Percentiles rank a stretch among this genome's conserved stretches.
Evolutionary conservation across 2,113 vertebrate species (phyloP).

Genomic region (Setophaga petechia): DNA sequence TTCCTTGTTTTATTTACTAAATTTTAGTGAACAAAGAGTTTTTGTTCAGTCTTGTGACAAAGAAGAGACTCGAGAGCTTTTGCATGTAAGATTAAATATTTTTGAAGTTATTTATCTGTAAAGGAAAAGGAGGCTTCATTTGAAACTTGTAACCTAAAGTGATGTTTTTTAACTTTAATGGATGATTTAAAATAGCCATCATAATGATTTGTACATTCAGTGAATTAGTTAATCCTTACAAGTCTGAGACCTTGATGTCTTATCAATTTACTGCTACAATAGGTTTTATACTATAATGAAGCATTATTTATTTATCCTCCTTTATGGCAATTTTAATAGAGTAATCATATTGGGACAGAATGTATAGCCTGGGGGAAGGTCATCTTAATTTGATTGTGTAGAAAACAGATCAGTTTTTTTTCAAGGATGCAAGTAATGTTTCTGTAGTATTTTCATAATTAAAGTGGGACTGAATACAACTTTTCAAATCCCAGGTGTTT

Average conservation of each 20-base stretch:
- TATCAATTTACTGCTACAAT: not conserved
- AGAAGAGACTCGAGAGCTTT: not conserved
- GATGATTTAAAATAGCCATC: not conserved
- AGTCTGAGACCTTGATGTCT: not conserved
- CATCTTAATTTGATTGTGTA: not conserved
- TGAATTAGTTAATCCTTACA: not conserved
- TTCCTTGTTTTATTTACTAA: not conserved
- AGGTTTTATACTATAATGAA: not conserved
- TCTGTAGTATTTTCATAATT: not conserved
- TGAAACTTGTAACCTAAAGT: not conserved
- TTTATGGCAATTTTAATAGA: not conserved
- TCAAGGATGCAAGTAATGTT: not conserved
- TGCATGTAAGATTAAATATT: not conserved
- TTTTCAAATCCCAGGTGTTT: not conserved
- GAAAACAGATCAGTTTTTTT: not conserved
- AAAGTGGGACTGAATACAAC: not conserved
- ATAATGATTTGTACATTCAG: not conserved
- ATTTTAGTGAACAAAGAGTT: not conserved
- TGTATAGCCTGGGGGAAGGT: not conserved
- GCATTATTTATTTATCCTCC: not conserved
- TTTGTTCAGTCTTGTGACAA: not conserved
- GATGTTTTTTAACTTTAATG: not conserved
- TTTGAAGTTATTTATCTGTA: not conserved
- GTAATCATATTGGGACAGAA: not conserved
- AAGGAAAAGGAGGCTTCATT: not conserved